Conservation (phyloP, 2,888 invertebrate genomes). For the Tethea ocularis region DNA sequence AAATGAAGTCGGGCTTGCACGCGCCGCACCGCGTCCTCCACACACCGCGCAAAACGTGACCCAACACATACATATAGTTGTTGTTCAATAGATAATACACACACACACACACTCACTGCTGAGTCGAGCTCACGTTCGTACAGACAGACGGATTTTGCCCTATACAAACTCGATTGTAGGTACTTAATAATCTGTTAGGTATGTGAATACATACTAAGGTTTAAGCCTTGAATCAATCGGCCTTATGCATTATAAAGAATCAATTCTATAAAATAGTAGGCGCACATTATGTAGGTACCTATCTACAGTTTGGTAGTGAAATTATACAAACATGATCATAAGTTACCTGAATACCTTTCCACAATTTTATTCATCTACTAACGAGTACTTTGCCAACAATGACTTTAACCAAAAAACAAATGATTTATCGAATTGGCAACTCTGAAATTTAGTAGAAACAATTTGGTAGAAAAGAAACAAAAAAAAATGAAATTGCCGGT, state of each 20-base stretch:
- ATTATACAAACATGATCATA: background rate
- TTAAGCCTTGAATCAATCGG: background rate
- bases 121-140: slow-evolving; percentile 23
- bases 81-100: slow-evolving; percentile 15
- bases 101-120: slow-evolving; percentile 28
- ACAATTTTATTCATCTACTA: too few relatives aligned
- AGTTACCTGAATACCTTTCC: too few relatives aligned
- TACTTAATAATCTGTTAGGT: slow-evolving; percentile 14
- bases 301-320: too few relatives aligned
- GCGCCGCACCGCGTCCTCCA: slow-evolving; percentile 57
- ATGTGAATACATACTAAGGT: slow-evolving; percentile 6
- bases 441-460: too few relatives aligned
- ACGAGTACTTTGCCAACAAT: too few relatives aligned
- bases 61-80: slow-evolving; percentile 23
- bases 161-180: slow-evolving; percentile 31
- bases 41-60: slow-evolving; percentile 80
- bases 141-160: slow-evolving; percentile 45
- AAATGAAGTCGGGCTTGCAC: slow-evolving; percentile 40
- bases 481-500: too few relatives aligned
- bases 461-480: too few relatives aligned
- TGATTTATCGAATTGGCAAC: too few relatives aligned
- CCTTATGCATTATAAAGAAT: too few relatives aligned
- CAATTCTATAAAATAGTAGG: background rate
- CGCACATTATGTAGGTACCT: background rate
- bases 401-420: too few relatives aligned